Evolutionary conservation across 2,888 invertebrate species (phyloP).

Genomic region (Reticulitermes lucifugus): DNA sequence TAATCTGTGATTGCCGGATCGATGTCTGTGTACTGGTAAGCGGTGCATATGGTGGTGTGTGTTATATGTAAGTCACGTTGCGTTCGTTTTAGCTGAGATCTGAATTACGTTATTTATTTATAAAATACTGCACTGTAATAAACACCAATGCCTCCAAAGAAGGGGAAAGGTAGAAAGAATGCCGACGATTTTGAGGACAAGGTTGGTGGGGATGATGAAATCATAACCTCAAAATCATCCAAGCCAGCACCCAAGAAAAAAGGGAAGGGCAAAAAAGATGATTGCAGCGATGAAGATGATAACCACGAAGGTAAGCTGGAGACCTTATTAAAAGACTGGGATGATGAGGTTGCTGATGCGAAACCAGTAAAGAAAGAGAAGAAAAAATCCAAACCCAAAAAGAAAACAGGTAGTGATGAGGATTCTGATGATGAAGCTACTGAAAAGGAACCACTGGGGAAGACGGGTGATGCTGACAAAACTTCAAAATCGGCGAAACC

Average conservation of each 20-base stretch:
- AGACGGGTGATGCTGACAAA: not conserved
- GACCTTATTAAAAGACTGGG: slow-evolving; percentile 53
- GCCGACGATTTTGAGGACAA: slow-evolving; percentile 52
- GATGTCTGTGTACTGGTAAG: too few relatives aligned
- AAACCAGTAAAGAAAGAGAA: slow-evolving; percentile 61
- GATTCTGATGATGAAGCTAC: slow-evolving; percentile 50
- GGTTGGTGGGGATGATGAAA: slow-evolving; percentile 51
- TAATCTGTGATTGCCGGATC: too few relatives aligned
- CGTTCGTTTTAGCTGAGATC: too few relatives aligned
- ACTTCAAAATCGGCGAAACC: not conserved
- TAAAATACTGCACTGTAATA: too few relatives aligned
- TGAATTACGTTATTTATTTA: too few relatives aligned
- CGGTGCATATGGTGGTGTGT: too few relatives aligned
- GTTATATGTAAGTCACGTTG: too few relatives aligned
- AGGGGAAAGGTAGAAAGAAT: slow-evolving; percentile 56
- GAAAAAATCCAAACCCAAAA: slow-evolving; percentile 59
- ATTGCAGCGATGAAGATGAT: slow-evolving; percentile 60
- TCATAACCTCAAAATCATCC: slow-evolving; percentile 39
- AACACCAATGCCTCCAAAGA: slow-evolving; percentile 55
- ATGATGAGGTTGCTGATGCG: slow-evolving; percentile 53
- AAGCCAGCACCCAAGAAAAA: slow-evolving; percentile 54
- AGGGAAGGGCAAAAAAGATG: slow-evolving; percentile 54
- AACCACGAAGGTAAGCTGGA: slow-evolving; percentile 40
- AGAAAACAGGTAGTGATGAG: slow-evolving; percentile 52
- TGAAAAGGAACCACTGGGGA: slow-evolving; percentile 6